Conservation (phyloP, 2,888 invertebrate species). For the Lottia gigantea region DNA sequence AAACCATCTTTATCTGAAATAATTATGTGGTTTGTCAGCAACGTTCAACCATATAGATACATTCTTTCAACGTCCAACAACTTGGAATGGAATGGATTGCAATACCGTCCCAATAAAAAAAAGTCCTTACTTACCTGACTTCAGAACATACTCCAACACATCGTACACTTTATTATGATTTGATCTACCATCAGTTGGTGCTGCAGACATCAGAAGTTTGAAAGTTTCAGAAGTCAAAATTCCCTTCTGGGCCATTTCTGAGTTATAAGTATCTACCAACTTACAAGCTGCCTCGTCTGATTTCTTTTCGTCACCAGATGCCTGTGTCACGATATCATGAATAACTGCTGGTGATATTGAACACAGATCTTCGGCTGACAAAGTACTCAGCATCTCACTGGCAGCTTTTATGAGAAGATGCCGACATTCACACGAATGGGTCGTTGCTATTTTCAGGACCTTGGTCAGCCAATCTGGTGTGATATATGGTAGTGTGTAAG, state of each 20-base stretch:
- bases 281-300: slow-evolving; percentile 44
- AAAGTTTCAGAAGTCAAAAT: slow-evolving; percentile 61
- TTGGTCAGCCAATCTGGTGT: slow-evolving; percentile 51
- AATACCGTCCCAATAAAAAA: no score
- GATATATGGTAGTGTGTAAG: slow-evolving; percentile 42
- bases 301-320: slow-evolving; percentile 38
- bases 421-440: slow-evolving; percentile 47
- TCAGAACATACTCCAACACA: slow-evolving; percentile 58
- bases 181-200: slow-evolving; percentile 52
- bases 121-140: no score
- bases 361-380: slow-evolving; percentile 56
- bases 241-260: slow-evolving; percentile 57
- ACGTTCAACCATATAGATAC: no score
- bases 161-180: slow-evolving; percentile 60
- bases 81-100: no score
- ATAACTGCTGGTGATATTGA: slow-evolving; percentile 58
- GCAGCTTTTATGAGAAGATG: slow-evolving; percentile 53
- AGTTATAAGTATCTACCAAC: slow-evolving; percentile 59
- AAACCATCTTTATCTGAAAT: slow-evolving; percentile 53
- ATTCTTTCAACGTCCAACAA: no score
- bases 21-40: no score
- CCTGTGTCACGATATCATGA: slow-evolving; percentile 53
- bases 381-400: slow-evolving; percentile 51
- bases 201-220: slow-evolving; percentile 53
- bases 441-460: slow-evolving; percentile 49